Percentiles rank a stretch among this genome's conserved stretches.
Evolutionary conservation across 2,113 vertebrate genomes (phyloP).

Genomic region (Gallinago undulata): DNA sequence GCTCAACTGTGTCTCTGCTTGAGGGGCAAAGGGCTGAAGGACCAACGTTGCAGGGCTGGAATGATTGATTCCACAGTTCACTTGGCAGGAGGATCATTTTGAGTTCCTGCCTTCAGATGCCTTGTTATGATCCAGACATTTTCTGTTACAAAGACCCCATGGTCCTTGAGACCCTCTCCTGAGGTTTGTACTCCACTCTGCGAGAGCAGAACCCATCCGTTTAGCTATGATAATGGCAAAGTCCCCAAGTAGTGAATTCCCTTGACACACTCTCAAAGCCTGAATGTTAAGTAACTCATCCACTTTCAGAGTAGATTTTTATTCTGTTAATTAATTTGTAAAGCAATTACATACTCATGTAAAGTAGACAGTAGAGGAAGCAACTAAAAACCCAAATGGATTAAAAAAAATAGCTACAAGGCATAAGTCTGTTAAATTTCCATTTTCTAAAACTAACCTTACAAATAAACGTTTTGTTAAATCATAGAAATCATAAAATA

Average conservation of each 20-base stretch:
- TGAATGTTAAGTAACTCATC: background rate
- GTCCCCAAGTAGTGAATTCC: background rate
- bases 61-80: background rate
- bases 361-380: background rate
- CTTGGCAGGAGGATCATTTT: background rate
- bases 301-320: background rate
- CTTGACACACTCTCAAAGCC: background rate
- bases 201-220: background rate
- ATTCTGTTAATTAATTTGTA: constrained; percentile 27
- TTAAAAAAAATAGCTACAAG: background rate
- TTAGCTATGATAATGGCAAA: background rate
- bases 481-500: background rate
- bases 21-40: background rate
- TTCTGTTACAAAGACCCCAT: background rate
- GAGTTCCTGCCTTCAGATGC: background rate
- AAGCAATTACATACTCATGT: background rate
- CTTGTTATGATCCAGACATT: background rate
- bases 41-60: fast-evolving
- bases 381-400: background rate
- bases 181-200: background rate
- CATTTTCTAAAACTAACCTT: background rate
- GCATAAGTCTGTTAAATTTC: background rate
- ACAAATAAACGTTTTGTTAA: background rate
- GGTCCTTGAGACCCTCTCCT: background rate
- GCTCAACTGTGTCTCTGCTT: background rate